Evolutionary conservation across 2,888 invertebrate genomes (phyloP), one percentile per base, ranked within the genome.

Genomic region (Hydrotaea cyrtoneurina): DNA sequence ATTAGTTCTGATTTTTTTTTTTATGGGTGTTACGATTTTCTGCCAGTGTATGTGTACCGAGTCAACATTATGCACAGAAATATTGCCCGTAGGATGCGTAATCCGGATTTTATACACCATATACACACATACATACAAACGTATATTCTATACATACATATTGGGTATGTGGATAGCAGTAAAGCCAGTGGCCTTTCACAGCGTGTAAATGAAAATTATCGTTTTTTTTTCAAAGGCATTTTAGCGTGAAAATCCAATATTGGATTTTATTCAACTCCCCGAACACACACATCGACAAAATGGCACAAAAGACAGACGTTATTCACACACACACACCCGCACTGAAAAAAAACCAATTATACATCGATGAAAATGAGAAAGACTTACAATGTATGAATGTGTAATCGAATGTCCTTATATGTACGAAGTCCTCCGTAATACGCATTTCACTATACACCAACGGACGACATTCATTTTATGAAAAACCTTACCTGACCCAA

Each of bases 201-300:
- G 89, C 81, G 89, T 89, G 89, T 88, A 90, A 90, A 90, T 90
- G 90, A 89, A 90, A 90, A 90, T 85, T 82, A 90, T 90, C 89
- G 77, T 90, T 80, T 90, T 90, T n/a, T 90, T 90, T 91, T 91
- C 90, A 90, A 89, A 90, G 87, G 89, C 90, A 91, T 91, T 91
- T 91, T 88, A 89, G 91, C 91, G 91, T 90, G 88, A 91, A 91
- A 90, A 90, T 90, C 89, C 90, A 90, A 91, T 90, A 90, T 90
- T 89, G 89, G 89, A 91, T 91, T 82, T 90, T 90, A 91, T 90
- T 91, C 90, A 91, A 89, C 89, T 88, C 87, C 85, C 77, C 73
- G 75, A 39, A 69, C 21, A 21, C 46, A 8, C 10, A 46, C 46
- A 69, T 11, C 21, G n/a, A 69, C 17, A 43, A 76, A 57, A 17